Evolutionary conservation across 2,113 vertebrate species (phyloP).

Genomic region (Vombatus ursinus): DNA sequence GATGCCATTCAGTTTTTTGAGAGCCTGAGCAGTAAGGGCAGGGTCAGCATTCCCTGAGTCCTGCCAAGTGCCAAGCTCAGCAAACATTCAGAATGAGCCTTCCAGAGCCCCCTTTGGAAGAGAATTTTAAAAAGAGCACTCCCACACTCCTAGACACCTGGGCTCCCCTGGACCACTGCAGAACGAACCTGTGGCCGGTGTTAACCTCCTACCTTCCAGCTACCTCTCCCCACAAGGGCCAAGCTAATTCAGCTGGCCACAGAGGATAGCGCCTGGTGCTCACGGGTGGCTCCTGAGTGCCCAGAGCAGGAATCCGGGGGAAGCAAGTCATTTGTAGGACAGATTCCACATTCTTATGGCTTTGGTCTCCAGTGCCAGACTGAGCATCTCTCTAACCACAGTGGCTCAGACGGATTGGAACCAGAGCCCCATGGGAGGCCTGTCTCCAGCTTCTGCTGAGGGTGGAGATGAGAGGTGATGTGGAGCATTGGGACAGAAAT

Average conservation of each 20-base stretch:
- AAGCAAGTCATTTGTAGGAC: not conserved
- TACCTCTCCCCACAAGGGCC: not conserved
- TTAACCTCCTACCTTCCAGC: not conserved
- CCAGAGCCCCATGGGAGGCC: not conserved
- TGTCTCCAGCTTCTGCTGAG: not conserved
- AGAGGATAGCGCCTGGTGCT: not conserved
- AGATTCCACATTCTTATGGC: not conserved
- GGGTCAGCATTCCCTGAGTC: not conserved
- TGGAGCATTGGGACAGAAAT: not conserved
- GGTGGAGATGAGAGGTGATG: not conserved
- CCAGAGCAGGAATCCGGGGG: not conserved
- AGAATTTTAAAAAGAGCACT: not conserved
- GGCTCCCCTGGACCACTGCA: not conserved
- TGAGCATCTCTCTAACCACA: constrained; percentile 17
- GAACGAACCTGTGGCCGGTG: not conserved
- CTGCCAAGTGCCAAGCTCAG: not conserved
- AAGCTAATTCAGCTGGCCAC: not conserved
- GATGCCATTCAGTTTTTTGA: constrained; percentile 50
- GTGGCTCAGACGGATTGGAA: not conserved
- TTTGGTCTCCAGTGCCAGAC: constrained; percentile 3
- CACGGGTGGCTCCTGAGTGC: not conserved
- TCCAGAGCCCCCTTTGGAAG: not conserved
- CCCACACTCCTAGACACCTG: not conserved
- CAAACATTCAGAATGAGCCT: not conserved
- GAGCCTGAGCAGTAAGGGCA: not conserved